Evolutionary conservation across 2,888 invertebrate genomes (phyloP).

Genomic region (Ophioninae sp.): DNA sequence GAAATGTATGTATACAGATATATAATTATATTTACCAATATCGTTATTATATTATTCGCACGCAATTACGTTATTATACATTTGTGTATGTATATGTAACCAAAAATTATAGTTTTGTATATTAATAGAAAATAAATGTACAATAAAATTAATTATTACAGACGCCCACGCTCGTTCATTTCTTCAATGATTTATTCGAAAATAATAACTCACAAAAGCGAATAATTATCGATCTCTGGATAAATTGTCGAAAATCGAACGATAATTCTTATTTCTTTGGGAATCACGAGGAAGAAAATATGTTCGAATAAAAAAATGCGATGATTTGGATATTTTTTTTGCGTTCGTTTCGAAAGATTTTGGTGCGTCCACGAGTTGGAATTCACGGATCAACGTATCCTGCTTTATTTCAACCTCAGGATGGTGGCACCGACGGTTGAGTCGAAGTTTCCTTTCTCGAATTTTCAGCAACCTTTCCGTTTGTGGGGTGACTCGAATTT

Average conservation of each 20-base stretch:
- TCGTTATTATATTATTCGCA: conserved; percentile 71
- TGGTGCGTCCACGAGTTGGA: neutral
- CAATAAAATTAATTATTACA: conserved; percentile 75
- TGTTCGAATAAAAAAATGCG: conserved; percentile 9
- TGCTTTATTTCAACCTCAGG: conserved; percentile 35
- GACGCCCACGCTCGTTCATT: conserved; percentile 5
- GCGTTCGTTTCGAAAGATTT: conserved; percentile 21
- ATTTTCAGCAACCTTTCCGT: conserved; percentile 64
- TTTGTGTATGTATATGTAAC: conserved; percentile 76
- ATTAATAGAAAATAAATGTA: conserved; percentile 78
- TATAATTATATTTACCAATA: conserved; percentile 69
- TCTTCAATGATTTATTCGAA: conserved; percentile 19
- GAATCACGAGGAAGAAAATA: conserved; percentile 23
- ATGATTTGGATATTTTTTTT: neutral
- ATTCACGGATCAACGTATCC: neutral
- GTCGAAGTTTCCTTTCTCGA: conserved; percentile 66
- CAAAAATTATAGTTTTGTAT: conserved; percentile 80
- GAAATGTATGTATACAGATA: conserved; percentile 52
- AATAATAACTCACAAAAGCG: conserved; percentile 20
- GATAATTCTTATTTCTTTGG: conserved; percentile 47
- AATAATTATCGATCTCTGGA: neutral
- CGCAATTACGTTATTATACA: conserved; percentile 70
- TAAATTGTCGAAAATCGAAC: conserved; percentile 31
- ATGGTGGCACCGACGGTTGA: conserved; percentile 63
- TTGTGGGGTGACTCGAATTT: conserved; percentile 63